phyloP scores from a whole-genome alignment of 2,888 invertebrate genomes.

The Julus scandinavius region DNA sequence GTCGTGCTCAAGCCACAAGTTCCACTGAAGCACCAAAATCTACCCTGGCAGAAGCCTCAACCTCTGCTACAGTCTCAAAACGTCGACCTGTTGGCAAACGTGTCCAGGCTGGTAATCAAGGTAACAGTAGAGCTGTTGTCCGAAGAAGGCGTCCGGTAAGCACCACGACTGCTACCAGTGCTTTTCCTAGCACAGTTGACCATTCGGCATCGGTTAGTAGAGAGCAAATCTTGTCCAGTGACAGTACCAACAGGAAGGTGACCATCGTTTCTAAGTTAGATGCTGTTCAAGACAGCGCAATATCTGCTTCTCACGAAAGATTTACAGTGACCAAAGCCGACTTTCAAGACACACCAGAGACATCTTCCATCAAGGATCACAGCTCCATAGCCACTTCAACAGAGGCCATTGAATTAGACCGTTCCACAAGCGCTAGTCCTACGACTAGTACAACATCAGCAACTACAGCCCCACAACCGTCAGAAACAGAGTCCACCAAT shows the following conservation, averaged over 20 bases:
- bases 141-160: conserved; percentile 43
- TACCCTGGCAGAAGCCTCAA: background rate
- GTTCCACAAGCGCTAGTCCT: background rate
- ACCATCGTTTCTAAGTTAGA: conserved; percentile 31
- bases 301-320: conserved; percentile 27
- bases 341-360: background rate
- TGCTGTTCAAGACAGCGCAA: conserved; percentile 16
- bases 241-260: conserved; percentile 49
- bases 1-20: background rate
- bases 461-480: background rate
- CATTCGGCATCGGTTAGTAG: background rate
- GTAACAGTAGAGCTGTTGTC: background rate
- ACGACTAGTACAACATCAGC: background rate
- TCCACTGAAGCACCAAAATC: background rate
- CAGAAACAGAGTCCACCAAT: background rate
- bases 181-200: conserved; percentile 41
- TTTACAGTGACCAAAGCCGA: conserved; percentile 31
- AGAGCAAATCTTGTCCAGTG: background rate
- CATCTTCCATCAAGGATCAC: conserved; percentile 5
- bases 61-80: background rate
- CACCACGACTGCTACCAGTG: background rate
- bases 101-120: background rate
- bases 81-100: conserved; percentile 23
- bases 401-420: background rate
- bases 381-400: background rate